Base-by-base conservation (phyloP, 2,797 vertebrate genomes). In the Malurus splendens region DNA sequence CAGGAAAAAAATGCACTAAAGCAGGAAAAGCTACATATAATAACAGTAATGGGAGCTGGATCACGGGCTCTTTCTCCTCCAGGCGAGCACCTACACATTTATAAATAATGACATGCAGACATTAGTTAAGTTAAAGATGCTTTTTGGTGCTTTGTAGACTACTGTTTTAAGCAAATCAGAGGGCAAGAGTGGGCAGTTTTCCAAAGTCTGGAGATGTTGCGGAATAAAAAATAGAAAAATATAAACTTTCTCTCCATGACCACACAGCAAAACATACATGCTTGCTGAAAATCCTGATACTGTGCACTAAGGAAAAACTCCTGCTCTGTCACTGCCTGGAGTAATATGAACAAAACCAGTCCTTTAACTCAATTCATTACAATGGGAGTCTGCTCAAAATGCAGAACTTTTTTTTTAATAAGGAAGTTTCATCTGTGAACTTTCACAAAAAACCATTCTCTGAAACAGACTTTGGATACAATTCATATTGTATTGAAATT, bases 111-210 rank as follows among this genome's bases (percentile, higher is more conserved):
- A 61, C 59, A 72, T 38, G 54, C 60, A 89, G 65, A 41, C 42
- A 38, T 87, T 55, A 81, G 52, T 80, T 92, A 72, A 57, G 66
- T 89, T 90, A 66, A 70, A 87, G 77, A 56, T 81, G 67, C 25
- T 61, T 78, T 45, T 76, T 93, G 87, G 55, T 78, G 66, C 56
- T 84, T 66, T 76, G 73, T 66, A 70, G 47, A 52, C 30, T 51
- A 70, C 79, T 25, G 24, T 82, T 90, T 76, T 70, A 90, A 72
- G 55, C 57, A 90, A 87, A 94, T 73, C 74, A 80, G 78, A 86
- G 82, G 42, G 72, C 50, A 81, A 61, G 67, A 55, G 28, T 7
- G 10, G 89, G 86, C 62, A 75, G 33, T 32, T 73, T 91, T 93
- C 90, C 90, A 90, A 60, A 68, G 52, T 52, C 36, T 71, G 36